Evolutionary conservation across 2,113 vertebrate species (phyloP), one percentile per base, ranked within the genome.

Genomic region (Oreochromis aureus): DNA sequence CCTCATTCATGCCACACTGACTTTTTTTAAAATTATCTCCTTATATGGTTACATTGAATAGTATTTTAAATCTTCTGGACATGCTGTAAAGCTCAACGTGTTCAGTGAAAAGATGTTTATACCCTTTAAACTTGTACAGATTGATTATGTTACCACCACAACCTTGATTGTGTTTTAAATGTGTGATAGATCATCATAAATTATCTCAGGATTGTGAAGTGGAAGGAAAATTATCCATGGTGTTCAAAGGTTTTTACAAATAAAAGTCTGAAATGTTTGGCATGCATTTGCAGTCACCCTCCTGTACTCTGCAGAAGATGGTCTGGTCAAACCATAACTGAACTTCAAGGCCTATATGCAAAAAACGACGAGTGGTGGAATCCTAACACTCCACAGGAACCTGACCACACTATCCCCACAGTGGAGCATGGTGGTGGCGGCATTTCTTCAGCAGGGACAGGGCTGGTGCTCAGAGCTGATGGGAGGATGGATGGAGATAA

Each of bases 41-140:
- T 58, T 8, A 58, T 58, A 27, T 58, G 55, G 0, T 0, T 5
- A 2, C 2, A 58, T 58, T 58, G 0, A 58, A 58, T 58, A 27
- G 55, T 58, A 58, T 58, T 58, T 58, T 27, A 58, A 27, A 58
- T 58, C 6, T 58, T 58, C 22, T 58, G 55, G 55, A 58, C 4
- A 58, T 58, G 55, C 22, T 58, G 3, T 27, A 15, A 5, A 15
- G 22, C 55, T 58, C 22, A 58, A 58, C 0, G 22, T 58, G 22
- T 58, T 58, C 22, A 58, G 22, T 58, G 22, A 56, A 27, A 56
- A 56, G 0, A 4, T 56, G 22, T 27, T 0, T 58, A 27, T 27
- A 15, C 1, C 2, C 55, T 0, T 7, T 58, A 58, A 58, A 58
- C 55, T 0, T 27, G 0, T 58, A 58, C 6, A 27, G 15, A 58